A percentile compares a stretch with the other conserved stretches of the same genome.
Evolutionary conservation across 2,797 vertebrate species (phyloP).

Genomic region (Anguilla megastoma): DNA sequence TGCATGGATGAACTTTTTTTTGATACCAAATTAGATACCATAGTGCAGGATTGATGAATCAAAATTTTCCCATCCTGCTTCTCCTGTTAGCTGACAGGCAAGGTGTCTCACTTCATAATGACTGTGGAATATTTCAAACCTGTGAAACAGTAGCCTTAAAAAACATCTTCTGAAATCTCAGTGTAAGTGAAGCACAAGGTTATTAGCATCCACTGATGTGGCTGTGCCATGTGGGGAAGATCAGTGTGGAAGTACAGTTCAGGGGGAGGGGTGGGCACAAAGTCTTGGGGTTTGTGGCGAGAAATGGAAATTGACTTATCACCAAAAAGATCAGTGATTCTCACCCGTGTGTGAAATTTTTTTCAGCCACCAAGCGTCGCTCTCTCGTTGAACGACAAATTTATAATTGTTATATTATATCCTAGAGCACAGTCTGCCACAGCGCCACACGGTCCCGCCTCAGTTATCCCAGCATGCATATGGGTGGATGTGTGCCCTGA

Average conservation of each 20-base stretch:
- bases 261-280: neutral
- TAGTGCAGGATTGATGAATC: neutral
- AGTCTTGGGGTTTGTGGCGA: neutral
- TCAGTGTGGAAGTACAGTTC: neutral
- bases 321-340: neutral
- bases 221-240: neutral
- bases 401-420: neutral
- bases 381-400: neutral
- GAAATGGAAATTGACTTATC: neutral
- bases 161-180: neutral
- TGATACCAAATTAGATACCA: neutral
- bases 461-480: slow-evolving; percentile 30
- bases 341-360: neutral
- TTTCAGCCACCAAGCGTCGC: neutral
- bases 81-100: neutral
- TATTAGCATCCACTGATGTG: neutral
- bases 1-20: neutral
- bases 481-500: slow-evolving; percentile 47
- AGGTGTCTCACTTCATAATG: neutral
- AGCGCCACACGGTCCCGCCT: slow-evolving; percentile 12
- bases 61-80: neutral
- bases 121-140: neutral
- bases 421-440: neutral
- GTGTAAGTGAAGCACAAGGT: neutral
- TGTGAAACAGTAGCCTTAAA: neutral